phyloP scores from a whole-genome alignment of 2,888 invertebrate genomes.

The Nomada hirtipes region DNA sequence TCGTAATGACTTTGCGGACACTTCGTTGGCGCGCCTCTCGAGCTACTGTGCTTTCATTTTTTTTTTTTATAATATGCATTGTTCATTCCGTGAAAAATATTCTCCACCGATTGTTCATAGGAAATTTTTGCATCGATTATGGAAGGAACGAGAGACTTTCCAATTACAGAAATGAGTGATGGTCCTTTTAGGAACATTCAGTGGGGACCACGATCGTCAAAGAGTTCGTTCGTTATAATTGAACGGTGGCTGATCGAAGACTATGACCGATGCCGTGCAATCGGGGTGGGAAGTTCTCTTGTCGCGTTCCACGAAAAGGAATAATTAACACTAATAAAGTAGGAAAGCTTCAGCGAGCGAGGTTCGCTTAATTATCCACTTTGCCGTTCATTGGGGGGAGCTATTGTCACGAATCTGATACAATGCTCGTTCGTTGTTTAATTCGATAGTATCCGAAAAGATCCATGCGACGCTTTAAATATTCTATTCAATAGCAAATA shows the following conservation, averaged over 20 bases:
- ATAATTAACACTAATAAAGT: constrained; percentile 48
- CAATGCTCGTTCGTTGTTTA: too few species aligned
- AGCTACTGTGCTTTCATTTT: neutral
- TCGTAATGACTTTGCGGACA: too few species aligned
- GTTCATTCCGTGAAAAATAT: too few species aligned
- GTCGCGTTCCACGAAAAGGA: constrained; percentile 32
- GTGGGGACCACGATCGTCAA: constrained; percentile 33
- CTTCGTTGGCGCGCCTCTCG: constrained; percentile 4
- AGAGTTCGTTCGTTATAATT: constrained; percentile 51
- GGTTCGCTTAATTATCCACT: constrained; percentile 39
- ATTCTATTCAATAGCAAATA: too few species aligned
- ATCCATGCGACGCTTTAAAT: too few species aligned
- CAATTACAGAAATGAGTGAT: neutral
- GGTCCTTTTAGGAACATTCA: constrained; percentile 13
- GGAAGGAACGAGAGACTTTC: neutral
- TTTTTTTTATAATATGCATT: too few species aligned
- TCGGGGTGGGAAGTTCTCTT: constrained; percentile 39
- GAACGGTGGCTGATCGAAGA: constrained; percentile 51
- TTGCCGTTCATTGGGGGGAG: too few species aligned
- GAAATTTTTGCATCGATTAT: neutral
- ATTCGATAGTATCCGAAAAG: too few species aligned
- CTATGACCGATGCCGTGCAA: constrained; percentile 32
- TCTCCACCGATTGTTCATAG: too few species aligned
- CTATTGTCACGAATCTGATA: too few species aligned
- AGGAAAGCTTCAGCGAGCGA: neutral